Base-by-base conservation (phyloP, 1,140 invertebrate genomes). In the Euborellia annulipes region DNA sequence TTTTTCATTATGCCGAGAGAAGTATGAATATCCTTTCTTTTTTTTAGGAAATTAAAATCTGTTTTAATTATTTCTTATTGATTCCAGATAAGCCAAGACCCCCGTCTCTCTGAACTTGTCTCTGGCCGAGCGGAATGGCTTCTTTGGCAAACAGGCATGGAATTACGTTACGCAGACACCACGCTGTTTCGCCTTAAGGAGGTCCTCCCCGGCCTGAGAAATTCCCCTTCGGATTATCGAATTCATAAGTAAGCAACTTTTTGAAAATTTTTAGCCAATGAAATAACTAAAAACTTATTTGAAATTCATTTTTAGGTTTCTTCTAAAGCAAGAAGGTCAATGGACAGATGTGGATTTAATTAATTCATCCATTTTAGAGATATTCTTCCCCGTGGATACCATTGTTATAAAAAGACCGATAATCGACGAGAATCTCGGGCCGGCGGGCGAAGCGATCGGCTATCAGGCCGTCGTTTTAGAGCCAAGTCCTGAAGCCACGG, bases 71-170 rank as follows among this genome's bases (percentile, higher is more conserved):
- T 22, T 66, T 67, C 22, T 44, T 66, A 13, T 54, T 58, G 0
- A 62, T 63, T 0, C 63, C 65, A 23, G 65, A 66, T 42, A 57
- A 65, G 46, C 61, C 64, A 18, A 22, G 8, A 16, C 18, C 13
- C 18, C 4, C 17, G 14, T 3, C 14, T 22, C n/a, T 41, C 40
- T 41, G 17, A 41, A 41, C 4, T 20, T 7, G n/a, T 23, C 6
- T 41, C 16, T 17, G 19, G 19, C 27, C 70, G 76, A 50, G 85
- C 88, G 22, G 82, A 91, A 56, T 98, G 93, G 93, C 72, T 84
- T 44, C 75, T 95, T 3, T 98, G 94, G 94, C 89, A 94, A 62
- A 90, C 87, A 1, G 94, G 94, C 0, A 68, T 96, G 49, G 84
- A 92, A 54, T 66, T 98, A 2, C 74, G 79, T 36, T 85, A 89